Evolutionary conservation across 2,113 vertebrate species (phyloP).

Genomic region (Plectropomus leopardus): DNA sequence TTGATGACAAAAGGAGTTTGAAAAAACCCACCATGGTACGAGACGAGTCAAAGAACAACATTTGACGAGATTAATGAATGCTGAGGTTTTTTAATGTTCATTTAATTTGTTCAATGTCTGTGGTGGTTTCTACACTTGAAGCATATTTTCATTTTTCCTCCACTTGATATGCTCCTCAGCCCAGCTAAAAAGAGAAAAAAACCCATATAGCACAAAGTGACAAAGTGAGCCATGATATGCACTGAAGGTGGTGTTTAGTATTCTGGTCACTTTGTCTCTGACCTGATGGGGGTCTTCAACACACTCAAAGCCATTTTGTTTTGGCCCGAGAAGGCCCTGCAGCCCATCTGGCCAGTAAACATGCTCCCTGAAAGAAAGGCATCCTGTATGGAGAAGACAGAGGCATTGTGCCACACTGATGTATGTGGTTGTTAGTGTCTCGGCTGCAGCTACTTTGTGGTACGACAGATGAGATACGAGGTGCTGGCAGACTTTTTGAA

Average conservation of each 20-base stretch:
- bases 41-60: conserved; percentile 26
- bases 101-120: conserved; percentile 9
- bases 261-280: conserved; percentile 69
- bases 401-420: conserved; percentile 68
- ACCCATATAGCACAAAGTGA: conserved; percentile 12
- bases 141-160: conserved; percentile 3
- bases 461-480: conserved; percentile 36
- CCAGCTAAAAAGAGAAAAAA: conserved; percentile 20
- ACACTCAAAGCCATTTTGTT: conserved; percentile 78
- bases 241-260: conserved; percentile 71
- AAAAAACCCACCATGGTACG: conserved; percentile 24
- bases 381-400: conserved; percentile 75
- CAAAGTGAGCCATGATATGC: conserved; percentile 41
- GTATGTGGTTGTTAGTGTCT: conserved; percentile 44
- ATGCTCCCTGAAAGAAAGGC: conserved; percentile 68
- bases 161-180: not conserved
- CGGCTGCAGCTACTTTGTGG: conserved; percentile 55
- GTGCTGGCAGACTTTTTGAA: conserved; percentile 27
- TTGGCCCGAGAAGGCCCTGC: conserved; percentile 60
- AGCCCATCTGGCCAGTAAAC: conserved; percentile 75
- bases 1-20: conserved; percentile 14
- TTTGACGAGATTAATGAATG: conserved; percentile 19
- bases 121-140: conserved; percentile 30
- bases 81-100: not conserved
- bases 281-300: conserved; percentile 71